phyloP scores from a whole-genome alignment of 2,113 vertebrate genomes.

The Chamaea fasciata region DNA sequence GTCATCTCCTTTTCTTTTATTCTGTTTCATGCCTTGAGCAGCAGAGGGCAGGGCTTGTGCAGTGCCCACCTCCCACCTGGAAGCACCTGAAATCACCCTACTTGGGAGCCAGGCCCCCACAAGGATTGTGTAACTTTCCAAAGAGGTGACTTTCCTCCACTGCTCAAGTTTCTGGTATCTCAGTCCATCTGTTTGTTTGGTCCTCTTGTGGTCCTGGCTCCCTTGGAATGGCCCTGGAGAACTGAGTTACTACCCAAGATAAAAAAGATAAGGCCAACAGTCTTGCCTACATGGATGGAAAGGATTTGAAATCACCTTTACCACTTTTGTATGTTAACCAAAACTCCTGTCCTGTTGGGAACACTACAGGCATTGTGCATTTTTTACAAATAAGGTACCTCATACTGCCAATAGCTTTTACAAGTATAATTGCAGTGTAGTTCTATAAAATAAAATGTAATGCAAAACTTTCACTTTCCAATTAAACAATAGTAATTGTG shows the following conservation, averaged over 20 bases:
- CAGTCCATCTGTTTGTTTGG: background rate
- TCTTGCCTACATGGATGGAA: background rate
- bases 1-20: background rate
- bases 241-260: background rate
- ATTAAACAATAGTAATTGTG: conserved; percentile 62
- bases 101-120: background rate
- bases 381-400: conserved; percentile 38
- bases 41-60: background rate
- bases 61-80: background rate
- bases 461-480: conserved; percentile 54
- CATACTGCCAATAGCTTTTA: conserved; percentile 49
- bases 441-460: conserved; percentile 57
- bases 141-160: background rate
- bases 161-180: background rate
- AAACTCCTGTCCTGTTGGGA: conserved; percentile 2
- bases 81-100: background rate
- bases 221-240: background rate
- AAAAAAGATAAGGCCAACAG: background rate
- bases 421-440: conserved; percentile 22
- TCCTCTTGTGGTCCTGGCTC: background rate
- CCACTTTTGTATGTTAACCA: background rate
- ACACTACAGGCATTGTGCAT: conserved; percentile 12
- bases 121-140: background rate
- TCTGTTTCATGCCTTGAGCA: background rate
- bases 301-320: background rate